Evolutionary conservation across 2,797 vertebrate species (phyloP).

Genomic region (Gadopsis marmoratus): DNA sequence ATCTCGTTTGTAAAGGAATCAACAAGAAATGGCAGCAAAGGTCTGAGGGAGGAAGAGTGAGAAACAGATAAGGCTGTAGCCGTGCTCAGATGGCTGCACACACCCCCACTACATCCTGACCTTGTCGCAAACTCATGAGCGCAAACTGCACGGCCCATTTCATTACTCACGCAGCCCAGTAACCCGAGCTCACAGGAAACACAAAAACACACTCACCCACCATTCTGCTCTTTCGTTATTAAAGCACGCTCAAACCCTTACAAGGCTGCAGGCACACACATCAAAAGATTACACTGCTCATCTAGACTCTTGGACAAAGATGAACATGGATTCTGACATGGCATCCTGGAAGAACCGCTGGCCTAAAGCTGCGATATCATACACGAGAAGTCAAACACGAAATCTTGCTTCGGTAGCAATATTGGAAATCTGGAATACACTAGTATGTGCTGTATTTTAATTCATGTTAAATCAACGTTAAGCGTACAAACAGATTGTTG

Average conservation of each 20-base stretch:
- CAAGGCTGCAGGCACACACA: slow-evolving; percentile 41
- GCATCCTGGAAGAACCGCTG: slow-evolving; percentile 38
- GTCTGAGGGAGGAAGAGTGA: slow-evolving; percentile 24
- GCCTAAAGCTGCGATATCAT: slow-evolving; percentile 40
- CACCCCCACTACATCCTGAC: slow-evolving; percentile 55
- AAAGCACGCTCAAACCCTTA: slow-evolving; percentile 28
- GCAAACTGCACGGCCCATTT: slow-evolving; percentile 51
- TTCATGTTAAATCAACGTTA: background rate
- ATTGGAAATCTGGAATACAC: background rate
- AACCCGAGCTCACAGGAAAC: slow-evolving; percentile 26
- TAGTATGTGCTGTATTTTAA: background rate
- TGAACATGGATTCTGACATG: slow-evolving; percentile 65
- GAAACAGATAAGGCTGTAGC: slow-evolving; percentile 29
- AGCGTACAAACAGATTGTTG: background rate
- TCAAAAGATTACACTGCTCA: slow-evolving; percentile 43
- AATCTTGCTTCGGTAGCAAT: background rate
- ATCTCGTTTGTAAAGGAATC: slow-evolving; percentile 1
- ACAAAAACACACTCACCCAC: slow-evolving; percentile 14
- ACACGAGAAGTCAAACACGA: slow-evolving; percentile 3
- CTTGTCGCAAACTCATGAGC: slow-evolving; percentile 62
- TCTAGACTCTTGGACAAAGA: slow-evolving; percentile 61
- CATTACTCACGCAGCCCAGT: slow-evolving; percentile 50
- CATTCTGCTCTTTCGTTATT: slow-evolving; percentile 40
- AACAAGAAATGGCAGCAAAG: slow-evolving; percentile 1
- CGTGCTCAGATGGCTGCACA: slow-evolving; percentile 35